Evolutionary conservation across 2,888 invertebrate genomes (phyloP).

Genomic region (Frankliniella fusca): DNA sequence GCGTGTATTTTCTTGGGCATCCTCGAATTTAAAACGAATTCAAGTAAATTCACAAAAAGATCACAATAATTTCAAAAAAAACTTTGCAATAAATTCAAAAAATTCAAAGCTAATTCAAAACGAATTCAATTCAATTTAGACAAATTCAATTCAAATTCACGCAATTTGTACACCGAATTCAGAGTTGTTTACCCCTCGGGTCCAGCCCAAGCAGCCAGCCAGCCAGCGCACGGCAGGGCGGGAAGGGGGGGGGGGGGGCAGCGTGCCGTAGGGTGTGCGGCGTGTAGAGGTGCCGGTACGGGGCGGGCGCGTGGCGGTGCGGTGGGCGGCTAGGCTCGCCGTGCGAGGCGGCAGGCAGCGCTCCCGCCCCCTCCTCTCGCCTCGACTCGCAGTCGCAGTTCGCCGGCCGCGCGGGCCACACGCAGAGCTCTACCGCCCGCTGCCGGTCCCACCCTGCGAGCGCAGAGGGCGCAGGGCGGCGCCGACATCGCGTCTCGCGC

Average conservation of each 20-base stretch:
- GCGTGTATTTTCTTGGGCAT: too few species aligned
- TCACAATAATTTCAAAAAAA: too few species aligned
- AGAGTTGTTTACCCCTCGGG: not conserved
- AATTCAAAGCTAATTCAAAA: too few species aligned
- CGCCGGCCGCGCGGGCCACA: not conserved
- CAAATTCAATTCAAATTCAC: too few species aligned
- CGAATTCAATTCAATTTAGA: too few species aligned
- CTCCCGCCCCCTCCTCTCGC: not conserved
- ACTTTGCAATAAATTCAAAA: too few species aligned
- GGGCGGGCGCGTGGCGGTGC: not conserved
- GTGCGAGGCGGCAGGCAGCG: not conserved
- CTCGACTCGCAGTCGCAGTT: not conserved
- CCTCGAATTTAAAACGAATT: too few species aligned
- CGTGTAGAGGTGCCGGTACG: not conserved
- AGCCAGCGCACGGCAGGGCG: not conserved
- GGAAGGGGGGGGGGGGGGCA: not conserved
- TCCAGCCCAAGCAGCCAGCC: not conserved
- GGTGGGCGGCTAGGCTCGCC: not conserved
- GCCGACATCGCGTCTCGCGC: not conserved
- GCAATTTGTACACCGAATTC: too few species aligned
- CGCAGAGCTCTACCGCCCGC: not conserved
- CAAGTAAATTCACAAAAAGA: too few species aligned
- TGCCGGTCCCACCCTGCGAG: not conserved
- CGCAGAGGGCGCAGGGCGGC: not conserved
- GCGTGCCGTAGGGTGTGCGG: not conserved